A percentile compares a stretch with the other conserved stretches of the same genome.
These are phyloP conservation scores for Vandiemenella viatica DNA, from an alignment of 2,888 invertebrate species.

Conservation along the genomic window DNA sequence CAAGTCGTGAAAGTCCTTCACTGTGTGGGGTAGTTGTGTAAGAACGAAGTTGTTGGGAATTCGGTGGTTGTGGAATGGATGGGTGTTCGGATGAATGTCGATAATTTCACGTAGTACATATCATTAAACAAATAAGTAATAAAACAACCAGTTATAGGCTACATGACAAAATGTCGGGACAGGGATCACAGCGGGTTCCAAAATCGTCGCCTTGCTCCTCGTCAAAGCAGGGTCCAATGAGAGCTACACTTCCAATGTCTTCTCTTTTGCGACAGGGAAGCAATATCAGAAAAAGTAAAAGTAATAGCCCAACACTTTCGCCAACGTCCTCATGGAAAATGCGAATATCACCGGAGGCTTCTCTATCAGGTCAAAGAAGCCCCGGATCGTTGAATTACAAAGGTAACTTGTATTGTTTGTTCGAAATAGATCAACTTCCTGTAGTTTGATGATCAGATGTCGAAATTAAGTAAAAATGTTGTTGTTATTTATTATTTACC, in stretches of 20 bases:
- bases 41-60: constrained; percentile 7
- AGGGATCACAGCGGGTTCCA: constrained; percentile 34
- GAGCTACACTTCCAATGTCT: constrained; percentile 60
- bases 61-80: constrained; percentile 14
- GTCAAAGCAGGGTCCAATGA: constrained; percentile 50
- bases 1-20: constrained; percentile 15
- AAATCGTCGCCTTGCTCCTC: constrained; percentile 51
- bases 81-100: constrained; percentile 15
- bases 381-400: constrained; percentile 57
- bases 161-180: constrained; percentile 38
- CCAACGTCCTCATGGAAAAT: constrained; percentile 50
- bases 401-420: too few relatives aligned
- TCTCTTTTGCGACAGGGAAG: constrained; percentile 52
- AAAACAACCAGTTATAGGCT: constrained; percentile 33
- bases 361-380: constrained; percentile 53
- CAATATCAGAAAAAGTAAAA: constrained; percentile 41
- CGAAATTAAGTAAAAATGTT: too few relatives aligned
- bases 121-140: constrained; percentile 13
- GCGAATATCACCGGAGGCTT: constrained; percentile 51
- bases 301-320: constrained; percentile 48
- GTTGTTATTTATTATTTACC: too few relatives aligned
- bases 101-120: constrained; percentile 14
- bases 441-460: too few relatives aligned
- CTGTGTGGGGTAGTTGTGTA: constrained; percentile 15
- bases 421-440: too few relatives aligned